Conservation (phyloP, 2,113 vertebrate species). For the Calyptomena viridis region DNA sequence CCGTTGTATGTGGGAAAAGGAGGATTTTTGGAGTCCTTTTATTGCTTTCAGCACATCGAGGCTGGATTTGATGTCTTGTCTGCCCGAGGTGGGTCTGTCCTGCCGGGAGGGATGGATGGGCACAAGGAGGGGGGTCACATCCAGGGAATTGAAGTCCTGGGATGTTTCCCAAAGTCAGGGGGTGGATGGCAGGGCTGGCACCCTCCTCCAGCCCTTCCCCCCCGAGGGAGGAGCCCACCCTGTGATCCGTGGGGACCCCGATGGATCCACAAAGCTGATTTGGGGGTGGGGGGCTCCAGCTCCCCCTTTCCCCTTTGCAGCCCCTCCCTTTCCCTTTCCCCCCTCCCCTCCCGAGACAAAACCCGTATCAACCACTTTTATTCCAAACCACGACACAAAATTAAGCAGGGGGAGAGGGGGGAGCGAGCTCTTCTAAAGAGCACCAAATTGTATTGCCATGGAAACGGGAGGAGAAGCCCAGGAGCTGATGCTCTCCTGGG, state of each 20-base stretch:
- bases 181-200: not conserved
- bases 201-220: not conserved
- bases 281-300: no score
- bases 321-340: not conserved
- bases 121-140: not conserved
- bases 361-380: not conserved
- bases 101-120: accelerated
- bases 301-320: not conserved
- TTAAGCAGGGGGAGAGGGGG: not conserved
- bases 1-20: not conserved
- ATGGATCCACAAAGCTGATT: no score
- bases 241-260: accelerated
- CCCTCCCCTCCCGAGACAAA: not conserved
- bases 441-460: slow-evolving; percentile 45
- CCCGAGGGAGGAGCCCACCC: not conserved
- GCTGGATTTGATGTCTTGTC: not conserved
- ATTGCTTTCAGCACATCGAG: not conserved
- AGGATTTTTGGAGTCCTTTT: not conserved
- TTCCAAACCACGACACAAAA: not conserved
- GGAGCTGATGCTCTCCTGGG: slow-evolving; percentile 57
- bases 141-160: not conserved
- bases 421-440: slow-evolving; percentile 12
- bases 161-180: not conserved
- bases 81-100: not conserved
- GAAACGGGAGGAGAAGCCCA: slow-evolving; percentile 51